Percentiles rank a stretch among this genome's conserved stretches.
These are phyloP conservation scores for Hylyphantes graminicola DNA, from an alignment of 1,140 invertebrate genomes.

Conservation along the genomic window DNA sequence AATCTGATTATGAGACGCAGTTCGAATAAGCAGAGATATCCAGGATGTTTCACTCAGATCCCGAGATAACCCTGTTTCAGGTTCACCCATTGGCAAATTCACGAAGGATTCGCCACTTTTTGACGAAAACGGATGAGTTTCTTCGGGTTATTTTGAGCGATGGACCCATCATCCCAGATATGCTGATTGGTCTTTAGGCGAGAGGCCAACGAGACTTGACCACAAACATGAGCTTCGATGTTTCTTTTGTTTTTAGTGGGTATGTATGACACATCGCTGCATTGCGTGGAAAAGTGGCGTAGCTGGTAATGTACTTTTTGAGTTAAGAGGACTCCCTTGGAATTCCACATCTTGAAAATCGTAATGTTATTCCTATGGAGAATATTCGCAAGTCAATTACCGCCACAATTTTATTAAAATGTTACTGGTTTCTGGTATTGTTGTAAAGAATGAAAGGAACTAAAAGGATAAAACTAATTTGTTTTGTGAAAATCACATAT, in stretches of 20 bases:
- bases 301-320: too few relatives aligned
- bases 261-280: slow-evolving; percentile 9
- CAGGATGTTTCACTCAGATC: slow-evolving; percentile 23
- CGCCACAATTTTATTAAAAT: too few relatives aligned
- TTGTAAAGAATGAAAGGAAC: too few relatives aligned
- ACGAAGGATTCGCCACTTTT: too few relatives aligned
- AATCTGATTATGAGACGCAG: neutral
- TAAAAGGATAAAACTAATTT: too few relatives aligned
- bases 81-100: neutral
- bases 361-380: too few relatives aligned
- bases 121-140: slow-evolving; percentile 28
- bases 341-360: too few relatives aligned
- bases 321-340: too few relatives aligned
- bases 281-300: too few relatives aligned
- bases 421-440: too few relatives aligned
- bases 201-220: slow-evolving; percentile 5
- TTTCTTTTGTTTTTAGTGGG: slow-evolving; percentile 9
- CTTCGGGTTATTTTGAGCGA: slow-evolving; percentile 3
- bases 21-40: neutral
- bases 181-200: slow-evolving; percentile 12
- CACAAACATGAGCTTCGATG: slow-evolving; percentile 11
- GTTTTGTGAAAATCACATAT: too few relatives aligned
- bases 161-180: neutral
- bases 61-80: neutral
- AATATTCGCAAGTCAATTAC: too few relatives aligned